Conservation (phyloP, 2,797 vertebrate species). For the Natrix natrix region DNA sequence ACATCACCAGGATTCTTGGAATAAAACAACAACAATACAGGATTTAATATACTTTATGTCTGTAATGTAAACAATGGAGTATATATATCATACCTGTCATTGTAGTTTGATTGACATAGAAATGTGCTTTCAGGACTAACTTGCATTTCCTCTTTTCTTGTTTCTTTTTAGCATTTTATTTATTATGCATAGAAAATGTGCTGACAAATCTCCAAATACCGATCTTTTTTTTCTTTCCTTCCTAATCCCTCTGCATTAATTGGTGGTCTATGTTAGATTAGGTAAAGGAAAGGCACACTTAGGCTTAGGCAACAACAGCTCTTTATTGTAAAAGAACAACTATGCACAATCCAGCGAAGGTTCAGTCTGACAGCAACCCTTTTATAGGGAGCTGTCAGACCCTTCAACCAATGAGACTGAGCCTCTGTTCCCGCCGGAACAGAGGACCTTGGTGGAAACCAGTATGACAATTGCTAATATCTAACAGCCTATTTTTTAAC, state of each 20-base stretch:
- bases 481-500: not conserved
- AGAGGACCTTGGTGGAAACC: too few relatives aligned
- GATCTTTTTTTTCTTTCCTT: not conserved
- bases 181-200: slow-evolving; percentile 15
- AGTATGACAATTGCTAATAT: too few relatives aligned
- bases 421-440: too few relatives aligned
- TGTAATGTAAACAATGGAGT: not conserved
- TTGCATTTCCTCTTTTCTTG: not conserved
- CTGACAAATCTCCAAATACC: not conserved
- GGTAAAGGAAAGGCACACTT: too few relatives aligned
- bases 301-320: too few relatives aligned
- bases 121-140: not conserved
- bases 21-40: not conserved
- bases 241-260: not conserved
- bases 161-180: slow-evolving; percentile 6
- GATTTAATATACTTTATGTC: not conserved
- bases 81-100: not conserved
- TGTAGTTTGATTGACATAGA: not conserved
- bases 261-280: too few relatives aligned
- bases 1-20: not conserved
- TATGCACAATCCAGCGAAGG: too few relatives aligned
- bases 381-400: too few relatives aligned
- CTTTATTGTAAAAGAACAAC: too few relatives aligned
- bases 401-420: too few relatives aligned
- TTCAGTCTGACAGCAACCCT: too few relatives aligned